Conservation (phyloP, 2,888 invertebrate species). For the Polietes domitor region DNA sequence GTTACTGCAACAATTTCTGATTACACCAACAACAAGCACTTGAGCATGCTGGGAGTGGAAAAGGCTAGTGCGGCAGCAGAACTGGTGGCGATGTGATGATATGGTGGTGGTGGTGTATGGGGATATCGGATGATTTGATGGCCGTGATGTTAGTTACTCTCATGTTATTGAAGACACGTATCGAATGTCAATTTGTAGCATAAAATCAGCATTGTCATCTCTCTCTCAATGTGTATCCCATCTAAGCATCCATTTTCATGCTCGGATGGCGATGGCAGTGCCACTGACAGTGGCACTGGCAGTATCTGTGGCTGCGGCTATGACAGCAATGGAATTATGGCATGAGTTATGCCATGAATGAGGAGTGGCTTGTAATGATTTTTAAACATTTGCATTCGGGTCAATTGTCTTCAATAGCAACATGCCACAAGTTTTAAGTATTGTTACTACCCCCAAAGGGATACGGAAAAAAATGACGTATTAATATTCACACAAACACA, state of each 20-base stretch:
- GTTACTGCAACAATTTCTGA: background rate
- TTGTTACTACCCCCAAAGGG: conserved; percentile 49
- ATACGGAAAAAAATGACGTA: conserved; percentile 24
- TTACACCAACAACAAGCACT: conserved; percentile 10
- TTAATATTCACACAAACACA: conserved; percentile 15
- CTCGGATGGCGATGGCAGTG: background rate
- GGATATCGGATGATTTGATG: conserved; percentile 14
- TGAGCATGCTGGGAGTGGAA: background rate
- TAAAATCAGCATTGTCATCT: conserved; percentile 51
- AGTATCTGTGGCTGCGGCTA: conserved; percentile 8
- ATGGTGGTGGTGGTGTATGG: background rate
- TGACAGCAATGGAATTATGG: background rate
- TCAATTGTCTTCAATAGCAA: conserved; percentile 64
- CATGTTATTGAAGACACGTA: conserved; percentile 40
- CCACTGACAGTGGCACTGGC: conserved; percentile 9
- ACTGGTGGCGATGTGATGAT: background rate
- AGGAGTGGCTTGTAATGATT: conserved; percentile 62
- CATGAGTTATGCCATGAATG: conserved; percentile 17
- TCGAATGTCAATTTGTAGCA: conserved; percentile 54
- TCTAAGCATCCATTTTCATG: conserved; percentile 27
- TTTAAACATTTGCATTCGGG: conserved; percentile 66
- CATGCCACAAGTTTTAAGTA: conserved; percentile 59
- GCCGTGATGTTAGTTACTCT: conserved; percentile 13
- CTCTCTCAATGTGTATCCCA: conserved; percentile 14
- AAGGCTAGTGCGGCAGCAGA: background rate